Conservation (phyloP, 2,888 invertebrate genomes). For the Dolomedes plantarius region DNA sequence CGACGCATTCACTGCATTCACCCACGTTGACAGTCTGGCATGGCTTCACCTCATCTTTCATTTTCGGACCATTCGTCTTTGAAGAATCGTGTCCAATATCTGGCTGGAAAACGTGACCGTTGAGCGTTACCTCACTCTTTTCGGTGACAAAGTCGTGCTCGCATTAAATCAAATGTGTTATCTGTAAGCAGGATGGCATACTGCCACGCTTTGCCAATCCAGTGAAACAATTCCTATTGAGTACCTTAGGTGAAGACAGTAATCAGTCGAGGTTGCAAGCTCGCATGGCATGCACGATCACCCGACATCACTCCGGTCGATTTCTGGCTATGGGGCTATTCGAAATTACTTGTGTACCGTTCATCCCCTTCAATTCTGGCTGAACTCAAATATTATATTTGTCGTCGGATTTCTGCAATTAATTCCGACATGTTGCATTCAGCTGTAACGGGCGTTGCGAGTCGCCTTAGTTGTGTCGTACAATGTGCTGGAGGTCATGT, state of each 20-base stretch:
- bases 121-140: not conserved
- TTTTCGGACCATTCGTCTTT: too few species aligned
- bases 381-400: not conserved
- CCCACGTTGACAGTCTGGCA: constrained; percentile 2
- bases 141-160: not conserved
- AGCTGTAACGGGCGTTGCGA: too few species aligned
- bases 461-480: too few species aligned
- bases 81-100: not conserved
- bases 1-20: too few species aligned
- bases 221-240: not conserved
- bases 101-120: not conserved
- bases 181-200: not conserved
- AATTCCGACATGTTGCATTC: too few species aligned
- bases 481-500: too few species aligned
- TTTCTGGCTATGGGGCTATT: too few species aligned
- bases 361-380: not conserved
- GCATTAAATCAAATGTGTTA: not conserved
- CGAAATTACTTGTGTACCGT: too few species aligned
- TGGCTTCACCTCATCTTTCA: constrained; percentile 13
- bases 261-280: too few species aligned
- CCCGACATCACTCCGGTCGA: not conserved
- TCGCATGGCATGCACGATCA: not conserved
- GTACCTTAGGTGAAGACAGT: not conserved
- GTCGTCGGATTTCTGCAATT: not conserved
- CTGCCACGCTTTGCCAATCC: not conserved